Base-by-base conservation (phyloP, 2,888 invertebrate genomes). In the Ditylenchus weischeri region DNA sequence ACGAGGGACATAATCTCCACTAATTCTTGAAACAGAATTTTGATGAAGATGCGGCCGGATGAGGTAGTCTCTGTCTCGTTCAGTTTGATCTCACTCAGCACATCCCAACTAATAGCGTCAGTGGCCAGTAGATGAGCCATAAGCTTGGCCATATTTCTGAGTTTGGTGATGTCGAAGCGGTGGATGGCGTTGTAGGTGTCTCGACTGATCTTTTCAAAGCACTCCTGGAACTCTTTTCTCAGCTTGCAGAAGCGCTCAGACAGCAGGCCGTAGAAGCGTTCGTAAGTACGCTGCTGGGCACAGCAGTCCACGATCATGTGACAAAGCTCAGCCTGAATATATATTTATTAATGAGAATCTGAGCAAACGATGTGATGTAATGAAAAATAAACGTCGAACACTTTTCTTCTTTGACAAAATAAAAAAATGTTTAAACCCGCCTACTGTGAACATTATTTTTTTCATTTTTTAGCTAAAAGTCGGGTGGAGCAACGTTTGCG, bases 221-320 rank as follows among this genome's bases (percentile, higher is more conserved):
- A 92, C 60, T 89, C 89, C 0, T 95, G 89, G 83, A 93, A 98
- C 65, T 91, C 90, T 83, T 90, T 89, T 83, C 95, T 93, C 8
- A 99, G 90, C 78, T 90, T 89, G 83, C 96, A 98, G 84, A 98
- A 96, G 13, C 89, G 83, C 86, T 93, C 93, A 0, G 94, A 93
- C 62, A 99, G 84, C 38, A 96, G 86, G 0, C 96, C 98, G 81
- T 91, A 99, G 83, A 98, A 98, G 84, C 95, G 94, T 84, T 96
- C 95, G 82, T 96, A 99, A 0, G 96, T 98, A 71, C 98, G 87
- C 85, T 94, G 93, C 84, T 99, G 96, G 6, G 96, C 95, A 85
- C 98, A 98, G 84, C 98, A 98, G 85, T 99, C 98, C 64, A 92
- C 86, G 75, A 99, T 93, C 98, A 99, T 99, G 85, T 95, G 92